These are phyloP conservation scores for Bathynomus jamesi DNA, from an alignment of 1,140 invertebrate genomes.

Conservation along the genomic window DNA sequence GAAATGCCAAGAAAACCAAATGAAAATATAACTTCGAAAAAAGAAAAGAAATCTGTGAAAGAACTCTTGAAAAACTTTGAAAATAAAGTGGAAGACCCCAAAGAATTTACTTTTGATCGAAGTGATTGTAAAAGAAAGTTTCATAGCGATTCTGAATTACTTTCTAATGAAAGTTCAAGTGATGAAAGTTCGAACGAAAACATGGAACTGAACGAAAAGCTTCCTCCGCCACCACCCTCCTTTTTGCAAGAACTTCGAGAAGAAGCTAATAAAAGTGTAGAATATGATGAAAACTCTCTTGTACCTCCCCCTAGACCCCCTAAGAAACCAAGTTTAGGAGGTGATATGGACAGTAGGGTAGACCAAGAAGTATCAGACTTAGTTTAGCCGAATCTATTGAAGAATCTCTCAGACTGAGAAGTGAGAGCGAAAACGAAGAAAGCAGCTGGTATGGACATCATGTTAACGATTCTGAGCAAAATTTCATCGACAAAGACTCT, in stretches of 20 bases:
- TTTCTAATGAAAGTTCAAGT: slow-evolving; percentile 48
- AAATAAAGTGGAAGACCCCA: slow-evolving; percentile 42
- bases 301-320: slow-evolving; percentile 26
- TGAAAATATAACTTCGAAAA: slow-evolving; percentile 6
- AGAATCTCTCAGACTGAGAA: slow-evolving; percentile 29
- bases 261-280: slow-evolving; percentile 19
- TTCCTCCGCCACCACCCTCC: slow-evolving; percentile 5
- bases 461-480: not conserved
- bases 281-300: slow-evolving; percentile 11
- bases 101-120: slow-evolving; percentile 40
- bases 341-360: slow-evolving; percentile 39
- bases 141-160: slow-evolving; percentile 49
- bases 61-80: slow-evolving; percentile 51
- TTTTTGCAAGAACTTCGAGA: slow-evolving; percentile 23
- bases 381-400: slow-evolving; percentile 46
- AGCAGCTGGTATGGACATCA: slow-evolving; percentile 19
- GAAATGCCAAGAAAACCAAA: not conserved
- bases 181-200: slow-evolving; percentile 38
- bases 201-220: slow-evolving; percentile 9
- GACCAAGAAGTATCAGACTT: slow-evolving; percentile 41
- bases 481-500: not conserved
- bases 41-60: slow-evolving; percentile 46
- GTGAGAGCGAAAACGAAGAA: slow-evolving; percentile 24
- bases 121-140: slow-evolving; percentile 43
- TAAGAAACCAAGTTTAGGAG: slow-evolving; percentile 26